These are phyloP conservation scores for Tenebrio molitor DNA, from an alignment of 1,140 invertebrate species.

Conservation along the genomic window DNA sequence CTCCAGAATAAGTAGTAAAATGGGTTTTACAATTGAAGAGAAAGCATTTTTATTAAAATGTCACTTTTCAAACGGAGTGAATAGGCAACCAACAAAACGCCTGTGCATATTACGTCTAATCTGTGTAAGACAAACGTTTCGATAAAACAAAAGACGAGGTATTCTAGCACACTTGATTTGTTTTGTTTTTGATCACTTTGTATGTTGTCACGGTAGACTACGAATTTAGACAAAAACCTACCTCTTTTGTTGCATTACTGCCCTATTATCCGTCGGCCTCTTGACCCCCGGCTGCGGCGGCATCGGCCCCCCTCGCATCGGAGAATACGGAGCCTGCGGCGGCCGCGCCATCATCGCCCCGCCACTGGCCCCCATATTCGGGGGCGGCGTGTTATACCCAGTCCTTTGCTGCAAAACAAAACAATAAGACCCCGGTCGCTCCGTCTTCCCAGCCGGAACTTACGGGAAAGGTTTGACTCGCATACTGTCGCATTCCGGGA, in stretches of 20 bases:
- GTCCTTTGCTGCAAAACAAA: slow-evolving; percentile 63
- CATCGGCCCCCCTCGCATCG: slow-evolving; percentile 73
- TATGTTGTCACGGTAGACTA: too few species aligned
- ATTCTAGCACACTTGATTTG: too few species aligned
- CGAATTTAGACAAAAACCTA: slow-evolving; percentile 59
- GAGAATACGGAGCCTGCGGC: slow-evolving; percentile 71
- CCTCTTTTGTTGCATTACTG: slow-evolving; percentile 75
- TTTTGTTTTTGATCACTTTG: too few species aligned
- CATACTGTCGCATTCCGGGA: slow-evolving; percentile 73
- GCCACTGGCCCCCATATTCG: slow-evolving; percentile 69
- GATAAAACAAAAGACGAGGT: too few species aligned
- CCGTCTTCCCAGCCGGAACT: slow-evolving; percentile 53
- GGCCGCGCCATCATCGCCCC: slow-evolving; percentile 72
- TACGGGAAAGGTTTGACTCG: slow-evolving; percentile 74
- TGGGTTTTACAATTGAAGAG: too few species aligned
- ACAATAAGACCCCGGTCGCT: background rate
- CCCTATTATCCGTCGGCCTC: slow-evolving; percentile 73
- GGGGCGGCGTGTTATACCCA: slow-evolving; percentile 69
- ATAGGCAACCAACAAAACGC: too few species aligned
- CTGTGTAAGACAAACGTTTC: too few species aligned
- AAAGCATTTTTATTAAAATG: too few species aligned
- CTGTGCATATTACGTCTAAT: too few species aligned
- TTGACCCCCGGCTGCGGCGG: slow-evolving; percentile 71
- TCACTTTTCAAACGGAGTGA: too few species aligned
- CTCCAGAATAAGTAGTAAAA: too few species aligned